Base-by-base conservation (phyloP, 2,888 invertebrate species). In the Elmis aenea region DNA sequence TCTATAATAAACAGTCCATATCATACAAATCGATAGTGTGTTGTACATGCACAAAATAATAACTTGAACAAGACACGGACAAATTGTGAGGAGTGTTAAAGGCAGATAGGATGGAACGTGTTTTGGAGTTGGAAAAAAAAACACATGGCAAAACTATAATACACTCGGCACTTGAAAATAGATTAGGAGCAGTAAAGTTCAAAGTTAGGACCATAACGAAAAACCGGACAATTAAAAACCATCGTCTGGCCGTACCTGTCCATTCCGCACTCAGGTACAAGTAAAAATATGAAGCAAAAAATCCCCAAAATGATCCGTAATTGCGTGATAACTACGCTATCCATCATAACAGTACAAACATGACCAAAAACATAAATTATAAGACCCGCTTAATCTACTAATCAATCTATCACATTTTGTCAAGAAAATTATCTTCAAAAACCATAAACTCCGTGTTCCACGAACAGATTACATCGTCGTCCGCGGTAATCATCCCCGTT, bases 321-420 rank as follows among this genome's bases (percentile, higher is more conserved):
- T 58, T 56, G 56, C 55, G 52, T 55, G 58, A 58, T 57, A 56
- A 58, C 51, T 49, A 51, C 52, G 46, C 59, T 51, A 59, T 59
- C 54, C 52, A 59, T 59, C 59, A 59, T 51, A 43, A 45, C 35
- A 49, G 53, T 57, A 58, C 52, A 56, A 57, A 59, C 53, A 59
- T 51, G 50, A 48, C 45, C 41, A 45, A 46, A 50, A 54, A 53
- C 51, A 51, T 55, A 58, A 56, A 53, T 55, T 55, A 53, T 50
- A 33, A 48, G 44, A 44, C 48, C 34, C 32, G 48, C 47, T 47
- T 57, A 58, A 58, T 61, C 56, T 55, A 52, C 57, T 57, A 57
- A 61, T 61, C 61, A 59, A 61, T 61, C 59, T 58, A 61, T 61
- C 61, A 61, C 58, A 57, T 57, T 61, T 61, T 59, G 61, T 61